A percentile compares a stretch with the other conserved stretches of the same genome.
Conservation (phyloP, 1,140 invertebrate species). For the Drosophila sechellia region DNA sequence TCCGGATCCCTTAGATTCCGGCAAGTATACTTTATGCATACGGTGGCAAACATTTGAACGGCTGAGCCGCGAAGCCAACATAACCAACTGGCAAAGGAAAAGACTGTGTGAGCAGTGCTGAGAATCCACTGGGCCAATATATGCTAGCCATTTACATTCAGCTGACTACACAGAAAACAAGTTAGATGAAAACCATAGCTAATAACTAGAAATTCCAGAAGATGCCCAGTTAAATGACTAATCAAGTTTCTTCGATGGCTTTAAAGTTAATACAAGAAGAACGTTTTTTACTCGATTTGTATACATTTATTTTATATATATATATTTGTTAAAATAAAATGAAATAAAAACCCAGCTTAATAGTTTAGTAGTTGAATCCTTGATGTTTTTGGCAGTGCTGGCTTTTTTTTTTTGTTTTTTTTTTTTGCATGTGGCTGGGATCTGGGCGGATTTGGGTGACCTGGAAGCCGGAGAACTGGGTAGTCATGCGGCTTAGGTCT, state of each 20-base stretch:
- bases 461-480: background rate
- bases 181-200: no score
- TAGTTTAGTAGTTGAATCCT: background rate
- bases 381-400: background rate
- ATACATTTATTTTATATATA: no score
- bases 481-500: slow-evolving; percentile 8
- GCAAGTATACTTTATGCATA: slow-evolving; percentile 54
- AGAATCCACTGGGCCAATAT: slow-evolving; percentile 19
- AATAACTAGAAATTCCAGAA: no score
- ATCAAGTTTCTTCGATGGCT: no score
- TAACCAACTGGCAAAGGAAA: slow-evolving; percentile 13
- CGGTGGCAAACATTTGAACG: slow-evolving; percentile 48
- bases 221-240: no score
- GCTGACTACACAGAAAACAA: background rate
- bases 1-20: background rate
- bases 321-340: background rate
- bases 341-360: no score
- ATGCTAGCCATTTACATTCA: slow-evolving; percentile 3
- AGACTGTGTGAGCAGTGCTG: background rate
- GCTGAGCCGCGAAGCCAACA: slow-evolving; percentile 40
- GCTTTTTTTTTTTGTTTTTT: background rate
- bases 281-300: no score
- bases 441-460: slow-evolving; percentile 16
- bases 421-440: slow-evolving; percentile 3
- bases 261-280: no score